These are phyloP conservation scores for Parambassis ranga DNA, from an alignment of 2,797 vertebrate species.

Conservation along the genomic window DNA sequence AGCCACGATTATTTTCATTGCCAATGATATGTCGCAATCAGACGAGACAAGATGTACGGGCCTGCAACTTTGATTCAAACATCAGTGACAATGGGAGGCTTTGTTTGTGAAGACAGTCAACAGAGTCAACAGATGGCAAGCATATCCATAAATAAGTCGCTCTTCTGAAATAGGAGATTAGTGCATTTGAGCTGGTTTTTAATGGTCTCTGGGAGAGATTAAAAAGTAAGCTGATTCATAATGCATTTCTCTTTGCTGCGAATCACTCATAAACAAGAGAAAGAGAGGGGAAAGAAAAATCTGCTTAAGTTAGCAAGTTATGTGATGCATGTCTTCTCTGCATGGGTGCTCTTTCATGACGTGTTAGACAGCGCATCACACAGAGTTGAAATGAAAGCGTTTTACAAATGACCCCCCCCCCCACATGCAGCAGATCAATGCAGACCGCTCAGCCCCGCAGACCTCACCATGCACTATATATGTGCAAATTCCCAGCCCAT, in stretches of 20 bases:
- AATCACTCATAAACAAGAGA: conserved; percentile 63
- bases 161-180: conserved; percentile 79
- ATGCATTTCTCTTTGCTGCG: conserved; percentile 61
- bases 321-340: background rate
- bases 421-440: too few species aligned
- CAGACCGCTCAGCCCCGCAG: conserved; percentile 5
- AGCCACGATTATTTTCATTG: conserved; percentile 54
- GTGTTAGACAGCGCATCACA: too few species aligned
- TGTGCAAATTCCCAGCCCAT: background rate
- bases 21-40: conserved; percentile 50
- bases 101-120: conserved; percentile 62
- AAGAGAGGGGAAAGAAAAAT: background rate
- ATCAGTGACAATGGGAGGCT: conserved; percentile 31
- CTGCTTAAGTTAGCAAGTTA: conserved; percentile 10
- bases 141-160: conserved; percentile 83
- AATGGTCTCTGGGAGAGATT: conserved; percentile 79
- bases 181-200: conserved; percentile 79
- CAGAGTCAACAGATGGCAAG: conserved; percentile 79
- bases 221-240: conserved; percentile 79
- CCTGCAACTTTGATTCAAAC: conserved; percentile 35
- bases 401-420: too few species aligned
- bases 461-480: background rate
- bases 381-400: too few species aligned
- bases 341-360: background rate
- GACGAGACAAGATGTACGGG: conserved; percentile 24